Evolutionary conservation across 37 sponge, comb jelly and placozoan genomes (phyloP), one percentile per base, ranked within the genome.

Genomic region (Lycopodina hypogea): DNA sequence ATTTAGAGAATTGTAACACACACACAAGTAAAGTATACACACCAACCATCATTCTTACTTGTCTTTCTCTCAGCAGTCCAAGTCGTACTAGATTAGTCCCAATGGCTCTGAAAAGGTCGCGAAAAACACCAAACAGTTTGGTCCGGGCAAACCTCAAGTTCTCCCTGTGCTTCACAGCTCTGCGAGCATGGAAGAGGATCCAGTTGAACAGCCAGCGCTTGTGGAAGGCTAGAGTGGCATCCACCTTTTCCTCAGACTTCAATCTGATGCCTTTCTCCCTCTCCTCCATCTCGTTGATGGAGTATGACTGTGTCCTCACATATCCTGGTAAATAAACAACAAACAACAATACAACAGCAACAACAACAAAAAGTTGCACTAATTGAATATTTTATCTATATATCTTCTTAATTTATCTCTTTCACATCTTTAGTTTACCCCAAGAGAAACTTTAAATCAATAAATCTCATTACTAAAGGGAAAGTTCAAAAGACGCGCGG

Each of bases 81-180:
- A 93, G 71, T 8, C 26, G 23, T 34, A 75, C 78, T 58, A 93
- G 62, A 60, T 83, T 90, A 57, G n/a, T 50, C 28, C 94, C 94
- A 63, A 93, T 90, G 53, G 81, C 90, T 70, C 94, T 62, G 66
- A 93, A 93, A 0, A 89, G 78, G 0, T 62, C 37, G 6, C 94
- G 75, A 39, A 90, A 84, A 15, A 89, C 69, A 30, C 94, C 94
- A 75, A 83, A 93, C 21, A 93, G 71, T 42, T 93, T 93, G 26
- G 90, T 90, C 7, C 94, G 76, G 68, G 94, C 59, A 74, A 93
- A 93, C 65, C 94, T 68, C 85, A 84, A 57, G 78, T 93, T 89
- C 37, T 93, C 94, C 19, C 94, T 65, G 77, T 93, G 94, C 45
- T 76, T 63, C n/a, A 93, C 86, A 55, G 82, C 90, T 57, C 88